These are phyloP conservation scores for Sminthopsis crassicaudata DNA, from an alignment of 2,113 vertebrate genomes.

Conservation along the genomic window DNA sequence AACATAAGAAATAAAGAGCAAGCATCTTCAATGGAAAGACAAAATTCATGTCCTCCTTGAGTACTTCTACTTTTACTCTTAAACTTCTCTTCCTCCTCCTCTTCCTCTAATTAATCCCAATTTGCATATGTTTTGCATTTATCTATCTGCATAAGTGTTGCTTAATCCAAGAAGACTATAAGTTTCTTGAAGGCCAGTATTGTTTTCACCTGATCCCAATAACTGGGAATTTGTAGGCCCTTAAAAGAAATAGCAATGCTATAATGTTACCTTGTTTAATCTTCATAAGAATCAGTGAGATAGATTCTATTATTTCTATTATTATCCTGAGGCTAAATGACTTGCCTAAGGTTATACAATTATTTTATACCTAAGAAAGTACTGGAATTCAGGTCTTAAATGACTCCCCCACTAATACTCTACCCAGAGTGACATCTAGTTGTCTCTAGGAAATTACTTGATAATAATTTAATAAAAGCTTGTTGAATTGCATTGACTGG, in stretches of 20 bases:
- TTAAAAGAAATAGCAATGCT: background rate
- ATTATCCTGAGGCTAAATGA: background rate
- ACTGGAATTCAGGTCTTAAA: background rate
- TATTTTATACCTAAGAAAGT: background rate
- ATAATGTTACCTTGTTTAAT: background rate
- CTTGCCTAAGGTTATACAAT: background rate
- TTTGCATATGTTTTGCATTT: background rate
- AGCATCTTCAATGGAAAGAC: background rate
- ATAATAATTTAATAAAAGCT: background rate
- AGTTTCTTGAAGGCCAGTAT: background rate
- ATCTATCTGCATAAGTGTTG: background rate
- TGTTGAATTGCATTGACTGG: background rate
- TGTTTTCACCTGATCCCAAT: background rate
- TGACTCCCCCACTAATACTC: background rate
- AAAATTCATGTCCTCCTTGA: background rate
- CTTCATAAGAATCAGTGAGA: background rate
- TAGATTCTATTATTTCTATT: background rate
- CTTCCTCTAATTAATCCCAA: background rate
- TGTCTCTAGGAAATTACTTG: background rate
- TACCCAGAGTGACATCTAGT: background rate
- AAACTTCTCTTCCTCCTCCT: background rate
- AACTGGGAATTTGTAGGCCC: background rate
- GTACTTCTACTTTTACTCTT: background rate
- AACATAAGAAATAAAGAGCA: background rate
- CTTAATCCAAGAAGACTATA: background rate